Conservation (phyloP, 2,888 invertebrate species). For the Hipparchia sbordonii region DNA sequence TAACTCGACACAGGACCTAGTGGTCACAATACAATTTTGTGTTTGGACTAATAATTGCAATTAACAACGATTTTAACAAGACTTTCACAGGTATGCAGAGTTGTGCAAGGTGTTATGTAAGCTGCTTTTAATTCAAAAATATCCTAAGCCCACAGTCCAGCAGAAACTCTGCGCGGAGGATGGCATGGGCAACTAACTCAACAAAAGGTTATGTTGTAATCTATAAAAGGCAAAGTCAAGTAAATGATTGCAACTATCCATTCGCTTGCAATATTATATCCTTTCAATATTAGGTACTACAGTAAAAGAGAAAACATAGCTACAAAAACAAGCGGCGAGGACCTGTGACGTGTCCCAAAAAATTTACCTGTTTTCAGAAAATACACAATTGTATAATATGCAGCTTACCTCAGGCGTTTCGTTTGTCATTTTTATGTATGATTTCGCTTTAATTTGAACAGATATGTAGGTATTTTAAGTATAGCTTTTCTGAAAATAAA, state of each 20-base stretch:
- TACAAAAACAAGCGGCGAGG: constrained; percentile 11
- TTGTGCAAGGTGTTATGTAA: no score
- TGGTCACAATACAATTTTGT: no score
- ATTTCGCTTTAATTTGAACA: not conserved
- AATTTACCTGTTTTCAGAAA: constrained; percentile 10
- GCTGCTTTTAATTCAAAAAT: no score
- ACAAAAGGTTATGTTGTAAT: not conserved
- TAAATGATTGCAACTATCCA: not conserved
- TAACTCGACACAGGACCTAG: no score
- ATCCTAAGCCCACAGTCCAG: no score
- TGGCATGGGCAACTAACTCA: not conserved
- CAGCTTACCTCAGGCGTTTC: constrained; percentile 67
- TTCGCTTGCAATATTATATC: not conserved
- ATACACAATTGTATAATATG: constrained; percentile 18
- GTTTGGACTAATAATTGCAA: no score
- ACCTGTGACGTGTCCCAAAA: constrained; percentile 54
- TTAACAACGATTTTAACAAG: no score
- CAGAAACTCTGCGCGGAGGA: no score
- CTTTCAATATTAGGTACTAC: not conserved
- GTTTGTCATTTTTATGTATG: constrained; percentile 50
- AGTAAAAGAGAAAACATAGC: not conserved
- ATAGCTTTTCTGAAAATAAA: not conserved
- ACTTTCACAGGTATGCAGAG: no score
- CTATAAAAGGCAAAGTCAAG: not conserved
- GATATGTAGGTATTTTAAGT: not conserved